Evolutionary conservation across 1,140 invertebrate species (phyloP).

Genomic region (Drosophila triauraria): DNA sequence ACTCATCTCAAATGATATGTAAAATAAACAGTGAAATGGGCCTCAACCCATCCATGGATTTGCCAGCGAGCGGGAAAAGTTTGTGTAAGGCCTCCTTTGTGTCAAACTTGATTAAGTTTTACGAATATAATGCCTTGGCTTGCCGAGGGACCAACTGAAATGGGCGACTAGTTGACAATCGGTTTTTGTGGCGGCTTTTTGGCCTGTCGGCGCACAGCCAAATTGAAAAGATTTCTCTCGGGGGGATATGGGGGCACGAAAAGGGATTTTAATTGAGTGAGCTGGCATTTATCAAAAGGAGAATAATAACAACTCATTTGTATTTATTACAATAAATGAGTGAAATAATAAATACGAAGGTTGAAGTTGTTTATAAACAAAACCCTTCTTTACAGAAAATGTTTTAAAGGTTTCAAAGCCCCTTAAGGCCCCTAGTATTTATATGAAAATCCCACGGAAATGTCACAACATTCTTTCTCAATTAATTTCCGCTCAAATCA

Average conservation of each 20-base stretch:
- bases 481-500: slow-evolving; percentile 11
- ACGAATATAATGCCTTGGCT: slow-evolving; percentile 18
- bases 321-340: not conserved
- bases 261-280: slow-evolving; percentile 12
- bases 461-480: not conserved
- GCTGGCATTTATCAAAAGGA: not conserved
- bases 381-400: not conserved
- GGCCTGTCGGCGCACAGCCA: slow-evolving; percentile 2
- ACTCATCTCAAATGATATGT: slow-evolving; percentile 64
- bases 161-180: slow-evolving; percentile 32
- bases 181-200: slow-evolving; percentile 21
- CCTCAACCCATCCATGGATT: slow-evolving; percentile 39
- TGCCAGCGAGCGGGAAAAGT: slow-evolving; percentile 34
- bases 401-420: too few relatives aligned
- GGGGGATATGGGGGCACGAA: not conserved
- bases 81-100: slow-evolving; percentile 35
- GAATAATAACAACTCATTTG: slow-evolving; percentile 5
- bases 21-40: slow-evolving; percentile 63
- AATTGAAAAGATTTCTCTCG: slow-evolving; percentile 14
- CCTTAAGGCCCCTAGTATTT: not conserved
- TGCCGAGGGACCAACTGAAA: slow-evolving; percentile 7
- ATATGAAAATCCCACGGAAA: not conserved
- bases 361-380: not conserved
- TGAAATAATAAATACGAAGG: not conserved
- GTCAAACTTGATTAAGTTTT: slow-evolving; percentile 52